Percentiles rank a stretch among this genome's conserved stretches.
phyloP scores from a whole-genome alignment of 92 coral and sea anemone species.

The Zoanthus sansibaricus region DNA sequence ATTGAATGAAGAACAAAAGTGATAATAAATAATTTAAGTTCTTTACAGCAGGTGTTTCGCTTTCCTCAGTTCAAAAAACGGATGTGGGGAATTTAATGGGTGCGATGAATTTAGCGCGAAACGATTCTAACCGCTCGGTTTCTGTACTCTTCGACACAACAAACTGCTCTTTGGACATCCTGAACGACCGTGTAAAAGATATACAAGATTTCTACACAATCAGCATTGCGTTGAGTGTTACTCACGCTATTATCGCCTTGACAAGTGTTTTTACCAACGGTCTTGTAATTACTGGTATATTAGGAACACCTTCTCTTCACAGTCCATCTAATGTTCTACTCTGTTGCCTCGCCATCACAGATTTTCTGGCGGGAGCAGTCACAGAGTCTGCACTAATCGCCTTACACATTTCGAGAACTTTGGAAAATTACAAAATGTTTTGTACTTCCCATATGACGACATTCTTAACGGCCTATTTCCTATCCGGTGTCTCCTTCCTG shows the following conservation, averaged over 20 bases:
- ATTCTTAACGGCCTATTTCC: not conserved
- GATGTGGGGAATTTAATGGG: not conserved
- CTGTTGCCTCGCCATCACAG: not conserved
- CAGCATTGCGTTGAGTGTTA: slow-evolving; percentile 21
- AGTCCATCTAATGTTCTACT: slow-evolving; percentile 18
- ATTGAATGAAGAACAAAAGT: too few species aligned
- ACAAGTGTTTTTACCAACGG: not conserved
- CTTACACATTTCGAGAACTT: not conserved
- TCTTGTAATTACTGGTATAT: not conserved
- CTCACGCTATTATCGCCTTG: not conserved
- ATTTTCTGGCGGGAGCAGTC: slow-evolving; percentile 13
- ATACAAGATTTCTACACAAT: not conserved
- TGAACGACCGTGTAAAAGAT: slow-evolving; percentile 9
- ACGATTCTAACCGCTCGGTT: not conserved
- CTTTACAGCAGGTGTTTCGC: too few species aligned
- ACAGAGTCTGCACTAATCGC: not conserved
- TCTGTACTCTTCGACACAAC: not conserved
- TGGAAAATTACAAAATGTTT: not conserved
- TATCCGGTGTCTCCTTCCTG: not conserved
- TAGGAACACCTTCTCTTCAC: slow-evolving; percentile 5
- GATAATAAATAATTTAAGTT: too few species aligned
- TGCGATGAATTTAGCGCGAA: not conserved
- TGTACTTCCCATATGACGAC: not conserved
- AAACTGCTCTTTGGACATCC: slow-evolving; percentile 26
- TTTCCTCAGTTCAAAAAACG: not conserved